Base-by-base conservation (phyloP, 1,140 invertebrate genomes). In the Drosophila lini region DNA sequence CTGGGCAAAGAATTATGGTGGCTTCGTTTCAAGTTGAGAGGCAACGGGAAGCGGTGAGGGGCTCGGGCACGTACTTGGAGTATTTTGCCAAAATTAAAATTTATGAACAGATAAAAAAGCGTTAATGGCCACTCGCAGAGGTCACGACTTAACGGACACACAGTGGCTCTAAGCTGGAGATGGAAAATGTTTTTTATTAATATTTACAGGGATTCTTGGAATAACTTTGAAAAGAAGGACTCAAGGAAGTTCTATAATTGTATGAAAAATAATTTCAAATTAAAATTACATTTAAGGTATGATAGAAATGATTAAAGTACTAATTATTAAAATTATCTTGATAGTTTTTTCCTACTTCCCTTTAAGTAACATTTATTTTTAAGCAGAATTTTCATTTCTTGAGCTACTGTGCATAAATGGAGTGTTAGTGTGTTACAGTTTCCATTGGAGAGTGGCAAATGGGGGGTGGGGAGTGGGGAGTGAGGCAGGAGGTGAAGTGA, bases 81-180 rank as follows among this genome's bases (percentile, higher is more conserved):
- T 88, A 89, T 88, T 88, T 88, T 83, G 83, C 77, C 76, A 83
- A 88, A 88, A 88, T 88, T 88, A 88, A 88, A 89, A 88, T 88
- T 88, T 88, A 88, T 88, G 83, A 88, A 88, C 77, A 88, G 84
- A 88, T 88, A 89, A 89, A 88, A 88, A 89, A 78, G 84, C 83
- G 83, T 88, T 88, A 89, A 88, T 88, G 84, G 83, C 67, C 77
- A 77, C 83, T 89, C 79, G 80, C 64, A 60, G 71, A 68, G 75
- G 75, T 85, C 81, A 85, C 58, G 57, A 53, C 65, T 70, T 40
- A 56, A 38, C 31, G 38, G 44, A 32, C 28, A 36, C 15, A 65
- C 52, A 52, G 57, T 34, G 45, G 38, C 13, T 22, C 28, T 5
- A 22, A 8, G 11, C 50, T 10, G 32, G 19, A 11, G 16, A 34